phyloP scores from a whole-genome alignment of 2,888 invertebrate species.

The Orthosia incerta region DNA sequence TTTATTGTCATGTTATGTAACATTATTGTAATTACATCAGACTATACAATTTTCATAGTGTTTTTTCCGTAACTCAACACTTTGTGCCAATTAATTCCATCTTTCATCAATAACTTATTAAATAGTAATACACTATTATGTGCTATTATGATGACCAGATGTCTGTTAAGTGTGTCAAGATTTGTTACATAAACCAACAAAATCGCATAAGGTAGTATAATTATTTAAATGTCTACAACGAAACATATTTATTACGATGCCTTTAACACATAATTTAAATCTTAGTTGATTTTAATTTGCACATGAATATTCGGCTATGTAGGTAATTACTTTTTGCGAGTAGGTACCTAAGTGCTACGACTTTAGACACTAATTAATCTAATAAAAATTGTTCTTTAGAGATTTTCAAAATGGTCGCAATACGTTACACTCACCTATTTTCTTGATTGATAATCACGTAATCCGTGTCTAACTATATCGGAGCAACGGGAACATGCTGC shows the following conservation, averaged over 20 bases:
- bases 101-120: constrained; percentile 2
- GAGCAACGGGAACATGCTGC: constrained; percentile 27
- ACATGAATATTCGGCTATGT: neutral
- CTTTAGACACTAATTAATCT: neutral
- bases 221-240: constrained; percentile 8
- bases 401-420: neutral
- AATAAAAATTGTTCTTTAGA: neutral
- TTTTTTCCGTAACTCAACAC: constrained; percentile 6
- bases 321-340: neutral
- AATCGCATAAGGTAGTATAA: neutral
- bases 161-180: constrained; percentile 40
- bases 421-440: constrained; percentile 32
- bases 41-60: constrained; percentile 2
- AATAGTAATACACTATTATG: constrained; percentile 3
- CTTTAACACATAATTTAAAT: neutral
- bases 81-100: constrained; percentile 25
- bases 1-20: constrained; percentile 16
- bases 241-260: neutral
- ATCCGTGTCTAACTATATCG: neutral
- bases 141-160: constrained; percentile 8
- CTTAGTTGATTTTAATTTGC: neutral
- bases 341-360: constrained; percentile 2
- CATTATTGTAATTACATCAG: constrained; percentile 6
- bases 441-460: neutral
- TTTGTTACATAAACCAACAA: constrained; percentile 38